Conservation (phyloP, 2,113 vertebrate genomes). For the Hyaena hyaena region DNA sequence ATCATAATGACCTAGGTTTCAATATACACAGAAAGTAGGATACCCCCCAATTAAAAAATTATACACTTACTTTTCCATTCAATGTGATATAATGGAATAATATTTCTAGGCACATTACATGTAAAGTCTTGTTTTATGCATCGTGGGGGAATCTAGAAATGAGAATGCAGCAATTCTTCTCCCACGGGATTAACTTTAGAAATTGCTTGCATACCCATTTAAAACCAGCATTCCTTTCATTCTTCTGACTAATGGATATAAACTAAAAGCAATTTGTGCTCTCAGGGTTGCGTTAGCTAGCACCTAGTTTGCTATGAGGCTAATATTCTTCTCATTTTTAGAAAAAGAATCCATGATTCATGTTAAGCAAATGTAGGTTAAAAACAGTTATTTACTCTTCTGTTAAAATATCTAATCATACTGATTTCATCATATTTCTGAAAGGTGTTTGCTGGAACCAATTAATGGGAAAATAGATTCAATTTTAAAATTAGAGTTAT, state of each 20-base stretch:
- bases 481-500: constrained; percentile 49
- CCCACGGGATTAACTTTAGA: background rate
- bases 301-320: background rate
- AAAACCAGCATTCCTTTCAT: background rate
- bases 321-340: background rate
- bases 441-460: constrained; percentile 52
- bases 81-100: background rate
- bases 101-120: background rate
- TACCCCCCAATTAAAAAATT: background rate
- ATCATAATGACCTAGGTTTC: background rate
- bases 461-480: background rate
- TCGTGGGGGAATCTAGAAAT: background rate
- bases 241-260: background rate
- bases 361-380: background rate
- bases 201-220: background rate
- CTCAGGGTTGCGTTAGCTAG: background rate
- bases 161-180: background rate
- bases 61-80: background rate
- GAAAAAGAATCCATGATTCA: background rate
- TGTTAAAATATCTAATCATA: constrained; percentile 21
- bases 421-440: constrained; percentile 13
- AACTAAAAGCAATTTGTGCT: background rate
- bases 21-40: background rate
- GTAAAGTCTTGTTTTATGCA: background rate
- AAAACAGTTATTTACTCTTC: constrained; percentile 18